Conservation (phyloP, 2,797 vertebrate genomes). For the Gymnothorax javanicus region DNA sequence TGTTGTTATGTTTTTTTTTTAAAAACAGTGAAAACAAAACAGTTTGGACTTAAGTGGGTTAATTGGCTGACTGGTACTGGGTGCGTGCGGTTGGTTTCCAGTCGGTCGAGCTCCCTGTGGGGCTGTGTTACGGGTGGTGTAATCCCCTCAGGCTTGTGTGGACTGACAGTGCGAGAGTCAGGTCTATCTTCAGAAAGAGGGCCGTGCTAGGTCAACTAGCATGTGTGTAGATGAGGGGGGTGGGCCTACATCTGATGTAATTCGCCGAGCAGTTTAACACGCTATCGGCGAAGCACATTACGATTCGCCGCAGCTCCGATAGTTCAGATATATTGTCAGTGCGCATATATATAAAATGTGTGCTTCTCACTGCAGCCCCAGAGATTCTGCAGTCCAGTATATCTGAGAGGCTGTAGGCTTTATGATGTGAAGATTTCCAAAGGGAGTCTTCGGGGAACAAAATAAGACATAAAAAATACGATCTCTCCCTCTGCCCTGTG, state of each 20-base stretch:
- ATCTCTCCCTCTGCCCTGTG: constrained; percentile 5
- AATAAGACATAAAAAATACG: not conserved
- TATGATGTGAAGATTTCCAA: constrained; percentile 28
- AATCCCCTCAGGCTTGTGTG: not conserved
- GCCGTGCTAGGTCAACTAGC: constrained; percentile 5
- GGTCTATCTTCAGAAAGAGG: not conserved
- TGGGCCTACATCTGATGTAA: constrained; percentile 9
- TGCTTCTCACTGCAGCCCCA: constrained; percentile 17
- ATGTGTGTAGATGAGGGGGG: not conserved
- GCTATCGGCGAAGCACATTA: not conserved
- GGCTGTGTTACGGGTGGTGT: not conserved
- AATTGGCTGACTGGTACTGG: constrained; percentile 7
- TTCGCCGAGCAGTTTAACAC: constrained; percentile 14
- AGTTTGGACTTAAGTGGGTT: not conserved
- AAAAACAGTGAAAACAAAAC: not conserved
- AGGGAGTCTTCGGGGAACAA: not conserved
- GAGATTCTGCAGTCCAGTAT: constrained; percentile 20
- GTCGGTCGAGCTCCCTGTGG: not conserved
- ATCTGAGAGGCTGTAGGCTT: constrained; percentile 22
- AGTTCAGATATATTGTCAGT: not conserved
- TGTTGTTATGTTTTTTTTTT: no score
- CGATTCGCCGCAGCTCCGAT: not conserved
- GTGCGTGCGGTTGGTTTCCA: no score
- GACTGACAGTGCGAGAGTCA: no score
- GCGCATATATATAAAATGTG: not conserved